Percentiles rank a stretch among this genome's conserved stretches.
Conservation (phyloP, 1,140 invertebrate genomes). For the Ceratosolen fusciceps region DNA sequence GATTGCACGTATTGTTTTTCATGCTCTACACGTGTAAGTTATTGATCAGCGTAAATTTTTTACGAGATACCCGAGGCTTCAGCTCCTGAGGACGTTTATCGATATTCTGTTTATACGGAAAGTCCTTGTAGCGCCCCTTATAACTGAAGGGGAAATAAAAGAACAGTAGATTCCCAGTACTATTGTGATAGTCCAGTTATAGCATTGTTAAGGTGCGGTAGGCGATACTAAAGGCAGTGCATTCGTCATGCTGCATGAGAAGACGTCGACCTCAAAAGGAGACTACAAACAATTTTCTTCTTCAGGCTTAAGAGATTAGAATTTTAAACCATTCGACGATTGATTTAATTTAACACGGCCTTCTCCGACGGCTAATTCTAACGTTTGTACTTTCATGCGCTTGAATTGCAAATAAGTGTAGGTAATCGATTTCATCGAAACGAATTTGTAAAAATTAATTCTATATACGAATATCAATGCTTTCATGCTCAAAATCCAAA, state of each 20-base stretch:
- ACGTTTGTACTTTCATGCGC: too few relatives aligned
- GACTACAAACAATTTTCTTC: not conserved
- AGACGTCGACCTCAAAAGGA: conserved; percentile 61
- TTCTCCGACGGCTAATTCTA: too few relatives aligned
- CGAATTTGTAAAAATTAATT: too few relatives aligned
- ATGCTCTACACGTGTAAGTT: too few relatives aligned
- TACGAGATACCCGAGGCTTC: not conserved
- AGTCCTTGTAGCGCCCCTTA: not conserved
- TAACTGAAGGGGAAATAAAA: not conserved
- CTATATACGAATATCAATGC: too few relatives aligned
- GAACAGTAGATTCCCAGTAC: not conserved
- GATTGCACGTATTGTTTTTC: too few relatives aligned
- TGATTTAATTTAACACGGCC: too few relatives aligned
- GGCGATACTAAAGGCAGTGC: conserved; percentile 45
- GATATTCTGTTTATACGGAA: not conserved
- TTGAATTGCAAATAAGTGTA: too few relatives aligned
- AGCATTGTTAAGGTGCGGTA: not conserved
- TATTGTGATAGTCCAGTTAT: conserved; percentile 11
- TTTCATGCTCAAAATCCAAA: too few relatives aligned
- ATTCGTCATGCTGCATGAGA: conserved; percentile 62
- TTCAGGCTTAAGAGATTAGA: not conserved
- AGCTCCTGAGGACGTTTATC: not conserved
- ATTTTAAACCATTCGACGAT: not conserved
- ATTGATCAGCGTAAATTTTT: too few relatives aligned
- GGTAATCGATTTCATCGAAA: too few relatives aligned